Percentiles rank a stretch among this genome's conserved stretches.
These are phyloP conservation scores for Labeo calbasu DNA, from an alignment of 2,797 vertebrate species.

Conservation along the genomic window DNA sequence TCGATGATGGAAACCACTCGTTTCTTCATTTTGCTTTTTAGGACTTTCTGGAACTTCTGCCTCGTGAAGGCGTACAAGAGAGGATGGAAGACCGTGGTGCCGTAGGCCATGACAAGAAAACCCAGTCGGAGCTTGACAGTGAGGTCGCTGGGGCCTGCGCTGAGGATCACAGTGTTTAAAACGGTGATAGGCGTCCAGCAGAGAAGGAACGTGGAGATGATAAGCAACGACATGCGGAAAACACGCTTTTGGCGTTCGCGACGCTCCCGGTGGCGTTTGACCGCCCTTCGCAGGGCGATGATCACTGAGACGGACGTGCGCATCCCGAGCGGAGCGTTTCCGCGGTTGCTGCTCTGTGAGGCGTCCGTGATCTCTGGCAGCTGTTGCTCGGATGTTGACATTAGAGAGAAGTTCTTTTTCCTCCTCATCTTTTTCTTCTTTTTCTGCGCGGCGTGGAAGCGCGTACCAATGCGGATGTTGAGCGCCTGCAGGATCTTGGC, in stretches of 20 bases:
- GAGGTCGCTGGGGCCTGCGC: conserved; percentile 92
- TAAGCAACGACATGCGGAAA: conserved; percentile 96
- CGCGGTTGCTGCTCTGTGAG: conserved; percentile 83
- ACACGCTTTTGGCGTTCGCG: conserved; percentile 95
- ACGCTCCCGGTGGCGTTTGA: conserved; percentile 94
- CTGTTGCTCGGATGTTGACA: conserved; percentile 79
- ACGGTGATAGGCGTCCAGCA: conserved; percentile 99
- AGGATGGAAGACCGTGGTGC: conserved; percentile 98
- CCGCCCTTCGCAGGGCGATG: conserved; percentile 92
- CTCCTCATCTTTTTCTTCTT: conserved; percentile 86
- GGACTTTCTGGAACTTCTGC: conserved; percentile 97
- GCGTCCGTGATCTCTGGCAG: conserved; percentile 81
- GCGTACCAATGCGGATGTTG: conserved; percentile 96
- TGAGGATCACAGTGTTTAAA: conserved; percentile 95
- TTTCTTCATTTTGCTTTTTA: conserved; percentile 98
- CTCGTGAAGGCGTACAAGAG: conserved; percentile 96
- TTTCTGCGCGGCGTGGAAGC: conserved; percentile 94
- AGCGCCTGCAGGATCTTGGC: conserved; percentile 97
- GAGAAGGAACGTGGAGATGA: conserved; percentile 97
- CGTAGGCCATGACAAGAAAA: conserved; percentile 98
- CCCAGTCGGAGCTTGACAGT: conserved; percentile 94
- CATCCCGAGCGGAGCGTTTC: conserved; percentile 90
- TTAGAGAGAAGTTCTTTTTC: conserved; percentile 91
- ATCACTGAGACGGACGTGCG: conserved; percentile 97
- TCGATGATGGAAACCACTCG: conserved; percentile 93